These are phyloP conservation scores for Eupithecia exiguata DNA, from an alignment of 2,888 invertebrate species.

Conservation along the genomic window DNA sequence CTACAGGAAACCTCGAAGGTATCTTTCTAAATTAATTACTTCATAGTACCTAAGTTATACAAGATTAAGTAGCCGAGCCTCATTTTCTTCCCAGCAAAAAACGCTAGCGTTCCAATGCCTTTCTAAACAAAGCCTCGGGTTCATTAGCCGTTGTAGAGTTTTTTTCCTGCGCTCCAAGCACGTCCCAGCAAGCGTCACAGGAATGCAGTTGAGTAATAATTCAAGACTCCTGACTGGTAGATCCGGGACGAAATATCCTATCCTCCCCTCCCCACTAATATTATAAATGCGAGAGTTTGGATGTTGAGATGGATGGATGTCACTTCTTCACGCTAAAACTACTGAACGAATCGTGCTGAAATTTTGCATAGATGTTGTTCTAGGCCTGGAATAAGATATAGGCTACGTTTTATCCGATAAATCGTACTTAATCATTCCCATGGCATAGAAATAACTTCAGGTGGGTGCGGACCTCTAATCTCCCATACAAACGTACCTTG, in stretches of 20 bases:
- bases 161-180: background rate
- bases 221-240: background rate
- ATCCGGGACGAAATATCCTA: background rate
- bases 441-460: too few relatives aligned
- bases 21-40: too few relatives aligned
- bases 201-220: slow-evolving; percentile 1
- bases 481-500: too few relatives aligned
- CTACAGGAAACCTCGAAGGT: too few relatives aligned
- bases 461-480: too few relatives aligned
- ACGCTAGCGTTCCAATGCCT: background rate
- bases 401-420: too few relatives aligned
- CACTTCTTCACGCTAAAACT: background rate
- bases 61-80: background rate
- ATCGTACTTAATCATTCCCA: too few relatives aligned
- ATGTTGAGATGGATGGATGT: too few relatives aligned
- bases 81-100: background rate
- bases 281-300: too few relatives aligned
- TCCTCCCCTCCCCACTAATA: background rate
- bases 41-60: too few relatives aligned
- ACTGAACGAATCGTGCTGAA: background rate
- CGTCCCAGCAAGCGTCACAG: background rate
- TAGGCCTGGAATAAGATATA: too few relatives aligned
- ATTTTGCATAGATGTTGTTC: too few relatives aligned
- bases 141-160: slow-evolving; percentile 3
- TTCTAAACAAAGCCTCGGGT: slow-evolving; percentile 6